Evolutionary conservation across 1,140 invertebrate species (phyloP).

Genomic region (Drosophila sturtevanti): DNA sequence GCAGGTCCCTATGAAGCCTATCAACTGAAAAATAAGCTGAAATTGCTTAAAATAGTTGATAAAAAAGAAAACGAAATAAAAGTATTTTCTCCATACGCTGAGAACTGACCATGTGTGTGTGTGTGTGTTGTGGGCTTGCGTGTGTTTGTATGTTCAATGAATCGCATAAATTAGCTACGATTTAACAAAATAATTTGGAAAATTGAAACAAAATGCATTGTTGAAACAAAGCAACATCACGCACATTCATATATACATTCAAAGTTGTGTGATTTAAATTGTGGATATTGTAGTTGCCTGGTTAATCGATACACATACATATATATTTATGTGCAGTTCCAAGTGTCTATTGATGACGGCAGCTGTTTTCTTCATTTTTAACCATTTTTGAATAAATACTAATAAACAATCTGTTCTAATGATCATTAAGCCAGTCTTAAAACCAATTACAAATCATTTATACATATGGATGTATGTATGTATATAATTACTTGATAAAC

Average conservation of each 20-base stretch:
- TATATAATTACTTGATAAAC: neutral
- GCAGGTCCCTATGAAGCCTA: neutral
- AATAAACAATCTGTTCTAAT: conserved; percentile 1
- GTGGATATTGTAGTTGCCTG: conserved; percentile 19
- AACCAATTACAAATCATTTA: neutral
- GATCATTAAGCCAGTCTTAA: conserved; percentile 9
- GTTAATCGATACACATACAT: conserved; percentile 33
- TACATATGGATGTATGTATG: neutral
- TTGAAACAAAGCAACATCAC: conserved; percentile 10
- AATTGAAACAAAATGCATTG: conserved; percentile 26
- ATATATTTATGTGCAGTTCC: conserved; percentile 20
- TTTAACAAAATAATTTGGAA: conserved; percentile 39
- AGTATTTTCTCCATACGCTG: conserved; percentile 52
- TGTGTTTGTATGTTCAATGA: conserved; percentile 51
- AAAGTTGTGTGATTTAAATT: conserved; percentile 11
- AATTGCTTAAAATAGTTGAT: conserved; percentile 6
- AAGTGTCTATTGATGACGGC: conserved; percentile 61
- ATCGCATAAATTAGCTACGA: conserved; percentile 46
- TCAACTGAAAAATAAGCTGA: conserved; percentile 18
- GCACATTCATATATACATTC: conserved; percentile 23
- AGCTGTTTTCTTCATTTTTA: conserved; percentile 64
- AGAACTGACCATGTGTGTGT: conserved; percentile 48
- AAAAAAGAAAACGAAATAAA: conserved; percentile 37
- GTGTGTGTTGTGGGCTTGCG: conserved; percentile 19
- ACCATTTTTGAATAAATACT: neutral